Evolutionary conservation across 2,113 vertebrate species (phyloP), one percentile per base, ranked within the genome.

Genomic region (Neolamprologus cancellatus): DNA sequence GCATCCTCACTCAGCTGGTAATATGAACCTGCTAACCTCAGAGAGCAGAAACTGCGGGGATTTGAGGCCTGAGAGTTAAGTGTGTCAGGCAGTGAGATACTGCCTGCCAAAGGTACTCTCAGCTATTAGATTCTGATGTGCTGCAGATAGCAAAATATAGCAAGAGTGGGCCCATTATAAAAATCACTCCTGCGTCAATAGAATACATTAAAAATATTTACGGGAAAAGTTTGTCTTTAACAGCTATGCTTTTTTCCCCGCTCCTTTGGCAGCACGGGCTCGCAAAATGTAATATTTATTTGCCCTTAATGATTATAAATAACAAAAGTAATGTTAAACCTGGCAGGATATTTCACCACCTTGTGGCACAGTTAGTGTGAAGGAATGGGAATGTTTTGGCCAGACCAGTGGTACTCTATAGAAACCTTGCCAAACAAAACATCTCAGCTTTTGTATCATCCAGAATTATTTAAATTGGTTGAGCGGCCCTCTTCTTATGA

Each of bases 11-110:
- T 83, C 94, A 92, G 93, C 88, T 86, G 81, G 91, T 88, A 88
- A 94, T 92, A 85, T 96, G 96, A 96, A 95, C 96, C 93, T 92
- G 86, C 86, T 95, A 93, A 96, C 96, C 95, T 94, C 69, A 78
- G 84, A 94, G 92, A 84, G 91, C 81, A 88, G 86, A 94, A 93
- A 91, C 92, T 90, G 93, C 91, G 86, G 89, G 91, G 93, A 93
- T 90, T 87, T 92, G 93, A 94, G 93, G 92, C 86, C 93, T 90
- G 91, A 94, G 93, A 95, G 92, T 94, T 95, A 95, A 95, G 94
- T 93, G 93, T 95, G 93, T 95, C 93, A 94, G 93, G 86, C 82
- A 88, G 81, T 87, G 88, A 95, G 94, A 94, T 93, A 87, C 87
- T 90, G 93, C 82, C 92, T 95, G 94, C 95, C 95, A 95, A 94